Percentiles rank a stretch among this genome's conserved stretches.
phyloP scores from a whole-genome alignment of 2,888 invertebrate species.

The Phania funesta region DNA sequence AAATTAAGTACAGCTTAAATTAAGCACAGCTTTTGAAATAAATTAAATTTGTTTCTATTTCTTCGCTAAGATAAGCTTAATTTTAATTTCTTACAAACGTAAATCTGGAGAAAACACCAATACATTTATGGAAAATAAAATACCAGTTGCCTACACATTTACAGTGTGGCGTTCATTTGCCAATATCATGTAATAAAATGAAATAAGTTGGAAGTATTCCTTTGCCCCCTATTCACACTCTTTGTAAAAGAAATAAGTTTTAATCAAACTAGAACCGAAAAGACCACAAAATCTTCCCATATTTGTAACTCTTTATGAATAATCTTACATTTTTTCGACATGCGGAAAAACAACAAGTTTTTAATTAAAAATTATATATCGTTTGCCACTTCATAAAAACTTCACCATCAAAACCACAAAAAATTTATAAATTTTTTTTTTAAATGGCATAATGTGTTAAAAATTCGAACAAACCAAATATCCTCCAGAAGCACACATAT shows the following conservation, averaged over 20 bases:
- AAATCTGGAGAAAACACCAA: too few relatives aligned
- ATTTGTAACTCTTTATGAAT: constrained; percentile 62
- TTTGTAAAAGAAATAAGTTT: not conserved
- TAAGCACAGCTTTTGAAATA: too few relatives aligned
- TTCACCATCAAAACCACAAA: constrained; percentile 54
- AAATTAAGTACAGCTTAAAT: too few relatives aligned
- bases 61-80: too few relatives aligned
- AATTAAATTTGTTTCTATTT: too few relatives aligned
- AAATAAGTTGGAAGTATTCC: constrained; percentile 30
- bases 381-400: constrained; percentile 65
- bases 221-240: not conserved
- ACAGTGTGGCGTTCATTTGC: constrained; percentile 37
- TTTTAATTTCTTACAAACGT: too few relatives aligned
- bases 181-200: constrained; percentile 29
- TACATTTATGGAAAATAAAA: not conserved
- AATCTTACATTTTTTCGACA: not conserved
- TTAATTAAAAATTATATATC: constrained; percentile 67
- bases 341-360: constrained; percentile 45
- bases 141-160: constrained; percentile 12
- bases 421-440: constrained; percentile 48
- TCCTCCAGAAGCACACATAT: constrained; percentile 48
- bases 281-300: constrained; percentile 64
- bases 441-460: constrained; percentile 63
- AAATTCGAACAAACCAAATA: constrained; percentile 42
- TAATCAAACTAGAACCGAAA: not conserved